phyloP scores from a whole-genome alignment of 1,140 invertebrate genomes.

The Cheumatopsyche charites region DNA sequence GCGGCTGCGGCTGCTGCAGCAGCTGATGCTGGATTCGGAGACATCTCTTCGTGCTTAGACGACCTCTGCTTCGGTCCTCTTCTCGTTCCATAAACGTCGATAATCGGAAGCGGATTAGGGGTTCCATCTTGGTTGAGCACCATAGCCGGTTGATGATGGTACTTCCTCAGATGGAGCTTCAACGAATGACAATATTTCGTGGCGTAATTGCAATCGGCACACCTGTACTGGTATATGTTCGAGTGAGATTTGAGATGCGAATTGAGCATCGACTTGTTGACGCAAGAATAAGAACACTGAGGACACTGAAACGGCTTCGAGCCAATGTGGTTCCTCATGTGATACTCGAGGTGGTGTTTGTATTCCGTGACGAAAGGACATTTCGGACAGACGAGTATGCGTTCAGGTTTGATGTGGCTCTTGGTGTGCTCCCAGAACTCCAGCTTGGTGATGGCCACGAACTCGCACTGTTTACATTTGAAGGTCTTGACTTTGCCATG shows the following conservation, averaged over 20 bases:
- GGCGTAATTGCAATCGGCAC: conserved; percentile 93
- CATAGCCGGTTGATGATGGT: conserved; percentile 83
- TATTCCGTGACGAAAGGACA: conserved; percentile 98
- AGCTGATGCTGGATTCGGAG: conserved; percentile 41
- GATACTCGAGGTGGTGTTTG: conserved; percentile 98
- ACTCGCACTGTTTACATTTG: conserved; percentile 92
- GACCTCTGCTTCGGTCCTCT: conserved; percentile 80
- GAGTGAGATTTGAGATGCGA: conserved; percentile 98
- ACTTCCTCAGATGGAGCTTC: conserved; percentile 94
- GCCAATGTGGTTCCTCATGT: conserved; percentile 92
- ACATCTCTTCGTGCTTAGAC: conserved; percentile 30
- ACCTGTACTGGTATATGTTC: conserved; percentile 95
- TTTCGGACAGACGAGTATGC: conserved; percentile 86
- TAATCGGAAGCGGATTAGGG: conserved; percentile 83
- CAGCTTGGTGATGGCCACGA: conserved; percentile 82
- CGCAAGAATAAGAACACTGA: conserved; percentile 91
- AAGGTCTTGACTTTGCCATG: conserved; percentile 87
- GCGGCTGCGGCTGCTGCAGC: conserved; percentile 50
- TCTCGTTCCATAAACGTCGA: conserved; percentile 88
- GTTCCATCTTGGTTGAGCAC: conserved; percentile 88
- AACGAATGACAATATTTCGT: conserved; percentile 98
- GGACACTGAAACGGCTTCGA: conserved; percentile 96
- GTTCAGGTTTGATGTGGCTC: conserved; percentile 91
- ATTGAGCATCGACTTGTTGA: conserved; percentile 99
- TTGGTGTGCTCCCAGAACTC: conserved; percentile 94